phyloP scores from a whole-genome alignment of 2,113 vertebrate species.

The Centropus unirufus region DNA sequence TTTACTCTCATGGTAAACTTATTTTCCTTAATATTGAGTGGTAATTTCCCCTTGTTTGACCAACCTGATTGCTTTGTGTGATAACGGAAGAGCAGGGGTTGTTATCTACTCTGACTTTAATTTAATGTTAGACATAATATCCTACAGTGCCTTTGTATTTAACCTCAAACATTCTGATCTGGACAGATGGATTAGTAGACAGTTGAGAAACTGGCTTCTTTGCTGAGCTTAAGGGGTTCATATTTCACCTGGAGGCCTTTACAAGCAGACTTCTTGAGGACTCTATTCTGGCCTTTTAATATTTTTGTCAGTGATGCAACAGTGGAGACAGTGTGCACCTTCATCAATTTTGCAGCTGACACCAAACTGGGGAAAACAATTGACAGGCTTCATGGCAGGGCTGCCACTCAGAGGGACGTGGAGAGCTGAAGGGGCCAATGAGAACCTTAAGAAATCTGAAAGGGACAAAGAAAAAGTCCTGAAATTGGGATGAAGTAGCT shows the following conservation, averaged over 20 bases:
- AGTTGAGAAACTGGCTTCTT: neutral
- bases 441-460: neutral
- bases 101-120: neutral
- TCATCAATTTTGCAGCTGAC: neutral
- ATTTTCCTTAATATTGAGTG: neutral
- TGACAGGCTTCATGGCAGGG: rapidly evolving
- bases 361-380: neutral
- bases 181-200: neutral
- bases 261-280: neutral
- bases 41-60: slow-evolving; percentile 13
- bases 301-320: neutral
- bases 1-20: neutral
- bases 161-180: neutral
- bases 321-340: neutral
- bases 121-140: neutral
- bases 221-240: neutral
- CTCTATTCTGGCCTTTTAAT: neutral
- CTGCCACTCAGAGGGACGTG: neutral
- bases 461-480: neutral
- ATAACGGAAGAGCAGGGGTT: neutral
- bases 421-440: neutral
- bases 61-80: neutral
- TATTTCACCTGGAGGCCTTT: neutral
- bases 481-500: neutral
- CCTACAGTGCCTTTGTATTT: neutral